Evolutionary conservation across 2,797 vertebrate genomes (phyloP).

Genomic region (Amphiprion clarkii): DNA sequence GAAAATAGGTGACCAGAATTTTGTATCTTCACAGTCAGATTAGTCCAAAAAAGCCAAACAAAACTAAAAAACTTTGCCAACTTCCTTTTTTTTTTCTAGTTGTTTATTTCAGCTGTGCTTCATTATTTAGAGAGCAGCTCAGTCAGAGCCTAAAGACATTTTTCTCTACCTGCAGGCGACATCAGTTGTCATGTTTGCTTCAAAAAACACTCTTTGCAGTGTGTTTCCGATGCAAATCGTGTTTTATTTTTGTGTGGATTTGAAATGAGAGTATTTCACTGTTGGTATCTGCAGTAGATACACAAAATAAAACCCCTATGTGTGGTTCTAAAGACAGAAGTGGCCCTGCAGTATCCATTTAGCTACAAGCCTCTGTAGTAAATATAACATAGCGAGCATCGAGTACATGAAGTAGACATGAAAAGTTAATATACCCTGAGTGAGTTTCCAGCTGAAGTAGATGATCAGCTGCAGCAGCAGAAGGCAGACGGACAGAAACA

Average conservation of each 20-base stretch:
- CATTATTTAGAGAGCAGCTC: slow-evolving; percentile 38
- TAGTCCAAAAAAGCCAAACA: slow-evolving; percentile 14
- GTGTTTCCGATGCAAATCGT: too few species aligned
- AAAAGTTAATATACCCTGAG: slow-evolving; percentile 65
- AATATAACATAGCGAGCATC: slow-evolving; percentile 8
- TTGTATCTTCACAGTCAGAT: slow-evolving; percentile 9
- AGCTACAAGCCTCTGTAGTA: not conserved
- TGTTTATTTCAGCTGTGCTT: slow-evolving; percentile 20
- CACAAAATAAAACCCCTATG: too few species aligned
- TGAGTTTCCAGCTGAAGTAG: slow-evolving; percentile 75
- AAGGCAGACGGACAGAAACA: slow-evolving; percentile 72
- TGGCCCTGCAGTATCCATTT: not conserved
- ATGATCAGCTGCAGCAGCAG: slow-evolving; percentile 73
- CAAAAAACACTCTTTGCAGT: not conserved
- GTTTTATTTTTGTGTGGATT: too few species aligned
- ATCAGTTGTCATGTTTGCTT: slow-evolving; percentile 23
- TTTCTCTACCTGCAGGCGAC: not conserved
- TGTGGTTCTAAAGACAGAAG: not conserved
- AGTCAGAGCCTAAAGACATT: not conserved
- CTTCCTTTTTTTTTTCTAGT: not conserved
- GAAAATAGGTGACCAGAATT: not conserved
- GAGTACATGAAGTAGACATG: slow-evolving; percentile 12
- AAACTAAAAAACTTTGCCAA: not conserved
- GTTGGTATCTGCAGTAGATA: too few species aligned
- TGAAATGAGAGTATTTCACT: too few species aligned